Conservation (phyloP, 2,113 vertebrate species). For the Bufo gargarizans region DNA sequence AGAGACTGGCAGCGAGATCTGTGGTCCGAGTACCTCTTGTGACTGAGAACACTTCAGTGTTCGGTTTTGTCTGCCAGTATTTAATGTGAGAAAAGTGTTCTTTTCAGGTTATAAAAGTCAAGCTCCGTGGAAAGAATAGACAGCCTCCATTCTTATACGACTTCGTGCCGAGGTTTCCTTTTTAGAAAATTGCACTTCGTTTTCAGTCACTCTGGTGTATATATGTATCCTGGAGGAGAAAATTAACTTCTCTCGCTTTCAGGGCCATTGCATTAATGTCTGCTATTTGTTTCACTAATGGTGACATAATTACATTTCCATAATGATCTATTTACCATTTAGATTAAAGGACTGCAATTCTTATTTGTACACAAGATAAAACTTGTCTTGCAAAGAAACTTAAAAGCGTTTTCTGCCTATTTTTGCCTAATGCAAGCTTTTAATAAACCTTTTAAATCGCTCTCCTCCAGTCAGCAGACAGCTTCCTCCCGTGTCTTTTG, state of each 20-base stretch:
- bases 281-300: conserved; percentile 43
- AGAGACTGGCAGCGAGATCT: conserved; percentile 21
- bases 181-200: not conserved
- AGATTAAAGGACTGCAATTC: conserved; percentile 30
- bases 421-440: conserved; percentile 5
- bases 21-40: conserved; percentile 33
- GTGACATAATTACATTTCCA: conserved; percentile 43
- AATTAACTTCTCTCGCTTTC: conserved; percentile 21
- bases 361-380: conserved; percentile 12
- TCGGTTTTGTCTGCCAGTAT: conserved; percentile 30
- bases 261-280: conserved; percentile 44
- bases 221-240: conserved; percentile 12
- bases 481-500: not conserved
- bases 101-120: not conserved
- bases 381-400: conserved; percentile 13
- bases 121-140: not conserved
- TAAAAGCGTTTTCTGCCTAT: not conserved
- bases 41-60: conserved; percentile 34
- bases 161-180: not conserved
- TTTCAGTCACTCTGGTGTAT: not conserved
- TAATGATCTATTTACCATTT: conserved; percentile 52
- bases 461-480: not conserved
- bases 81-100: conserved; percentile 34
- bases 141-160: not conserved
- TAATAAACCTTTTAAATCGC: not conserved